Evolutionary conservation across 37 sponge, comb jelly and placozoan genomes (phyloP), one percentile per base, ranked within the genome.

Genomic region (Cladorhizidae sp.): DNA sequence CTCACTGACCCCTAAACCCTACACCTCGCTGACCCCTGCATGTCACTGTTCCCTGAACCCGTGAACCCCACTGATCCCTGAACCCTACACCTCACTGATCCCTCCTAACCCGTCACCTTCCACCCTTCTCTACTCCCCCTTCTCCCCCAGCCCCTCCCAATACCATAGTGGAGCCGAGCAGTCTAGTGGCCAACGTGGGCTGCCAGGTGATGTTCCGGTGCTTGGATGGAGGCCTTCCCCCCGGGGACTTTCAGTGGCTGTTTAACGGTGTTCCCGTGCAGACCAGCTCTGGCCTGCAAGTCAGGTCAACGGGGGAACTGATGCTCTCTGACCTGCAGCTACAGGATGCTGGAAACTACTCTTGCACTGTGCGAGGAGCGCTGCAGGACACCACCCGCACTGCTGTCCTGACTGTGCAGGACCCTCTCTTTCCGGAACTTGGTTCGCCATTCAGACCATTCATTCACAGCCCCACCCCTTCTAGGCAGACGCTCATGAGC

Each of bases 301-400:
- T 80, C 57, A 15, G 50, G 23, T 25, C 31, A 22, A 70, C 57
- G 1, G 80, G 80, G 68, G 80, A 80, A 56, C 70, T 80, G 18
- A n/a, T 80, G 2, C 39, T 80, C 1, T 70, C 80, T 25, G 29
- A 80, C 42, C n/a, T 80, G 6, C 40, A 56, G 71, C 25, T 80
- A 1, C 49, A 39, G 32, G 70, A 83, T 51, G 74, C 84, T 67
- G 84, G 84, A 29, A 75, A 75, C 57, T 83, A 83, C 58, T 74
- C 76, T 1, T 83, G 84, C 37, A 41, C 29, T 58, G 55, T 83
- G 22, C 42, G 52, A 22, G 62, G 65, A 0, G 3, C 7, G 3
- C 23, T 51, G 0, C 76, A 75, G 0, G 1, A 51, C 23, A 33
- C 33, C 0, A 37, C 3, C 15, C 43, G 23, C 14, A 52, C 57